Conservation (phyloP, 2,888 invertebrate species). For the Hylaea fasciaria region DNA sequence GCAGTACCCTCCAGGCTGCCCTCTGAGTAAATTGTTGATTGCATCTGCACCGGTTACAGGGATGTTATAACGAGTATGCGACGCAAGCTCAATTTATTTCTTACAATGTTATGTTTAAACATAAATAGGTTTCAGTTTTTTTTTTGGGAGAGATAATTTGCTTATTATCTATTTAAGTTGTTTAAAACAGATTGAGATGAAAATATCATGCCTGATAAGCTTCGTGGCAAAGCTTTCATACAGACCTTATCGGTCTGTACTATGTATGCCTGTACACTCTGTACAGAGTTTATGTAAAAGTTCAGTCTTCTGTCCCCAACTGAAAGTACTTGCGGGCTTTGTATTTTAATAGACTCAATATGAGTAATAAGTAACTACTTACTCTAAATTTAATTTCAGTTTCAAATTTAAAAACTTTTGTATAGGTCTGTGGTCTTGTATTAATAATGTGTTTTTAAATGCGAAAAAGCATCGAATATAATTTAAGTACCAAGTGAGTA, state of each 20-base stretch:
- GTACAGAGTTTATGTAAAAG: too few relatives aligned
- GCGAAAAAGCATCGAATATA: constrained; percentile 33
- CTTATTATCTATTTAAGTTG: neutral
- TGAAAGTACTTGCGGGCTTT: too few relatives aligned
- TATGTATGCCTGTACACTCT: too few relatives aligned
- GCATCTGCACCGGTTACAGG: constrained; percentile 57
- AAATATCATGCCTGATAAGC: too few relatives aligned
- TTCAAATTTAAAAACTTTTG: too few relatives aligned
- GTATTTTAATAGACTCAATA: too few relatives aligned
- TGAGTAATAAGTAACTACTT: too few relatives aligned
- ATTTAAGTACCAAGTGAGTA: constrained; percentile 23
- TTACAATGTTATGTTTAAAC: constrained; percentile 39
- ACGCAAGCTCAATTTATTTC: constrained; percentile 50
- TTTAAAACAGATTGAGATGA: too few relatives aligned
- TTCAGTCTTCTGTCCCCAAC: too few relatives aligned
- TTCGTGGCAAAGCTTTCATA: too few relatives aligned
- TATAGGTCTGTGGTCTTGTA: neutral
- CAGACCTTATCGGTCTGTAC: too few relatives aligned
- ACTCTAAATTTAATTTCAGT: too few relatives aligned
- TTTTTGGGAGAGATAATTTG: constrained; percentile 1
- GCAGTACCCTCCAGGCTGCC: constrained; percentile 52
- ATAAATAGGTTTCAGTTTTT: constrained; percentile 9
- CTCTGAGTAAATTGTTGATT: constrained; percentile 63
- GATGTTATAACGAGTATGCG: constrained; percentile 47
- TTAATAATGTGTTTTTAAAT: constrained; percentile 9